Evolutionary conservation across 2,888 invertebrate genomes (phyloP), one percentile per base, ranked within the genome.

Genomic region (Phorcus lineatus): DNA sequence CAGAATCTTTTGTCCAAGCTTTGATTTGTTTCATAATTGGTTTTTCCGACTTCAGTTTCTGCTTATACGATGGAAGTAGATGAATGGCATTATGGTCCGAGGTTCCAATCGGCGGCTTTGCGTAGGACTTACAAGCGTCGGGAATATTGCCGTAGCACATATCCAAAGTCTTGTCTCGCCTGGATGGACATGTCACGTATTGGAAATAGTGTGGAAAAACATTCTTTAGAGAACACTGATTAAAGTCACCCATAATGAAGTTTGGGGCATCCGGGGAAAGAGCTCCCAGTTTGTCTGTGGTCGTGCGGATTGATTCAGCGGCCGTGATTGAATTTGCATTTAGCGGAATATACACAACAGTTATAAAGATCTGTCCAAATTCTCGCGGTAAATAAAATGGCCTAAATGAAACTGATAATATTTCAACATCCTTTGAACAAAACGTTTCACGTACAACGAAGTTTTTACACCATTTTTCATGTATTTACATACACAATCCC

Each of bases 121-220:
- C n/a, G n/a, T n/a, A n/a, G n/a, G n/a, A n/a, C n/a, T n/a, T n/a
- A n/a, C n/a, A n/a, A n/a, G n/a, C n/a, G n/a, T n/a, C n/a, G n/a
- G n/a, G n/a, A n/a, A n/a, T 55, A 54, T 55, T 54, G 16, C 77
- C 7, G 36, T 77, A 57, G 7, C 77, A 77, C 17, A 77, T 28
- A n/a, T 77, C 77, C 1, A 77, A 28, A 17, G 77, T 77, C 16
- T 55, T 77, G 19, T 57, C 36, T 17, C 19, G 28, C 4, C 77
- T 0, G 3, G 77, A 31, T 11, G 24, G 57, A 53, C 77, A 77
- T 28, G 13, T 55, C 4, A 77, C 77, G 19, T 57, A 77, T 19
- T 77, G 77, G 16, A 17, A 11, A 19, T 54, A 77, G 28, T 54
- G 57, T 7, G 57, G 77, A 6, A 77, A n/a, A 16, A 7, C 13